Conservation (phyloP, 2,113 vertebrate species). For the sheep (Ovis aries) region DNA sequence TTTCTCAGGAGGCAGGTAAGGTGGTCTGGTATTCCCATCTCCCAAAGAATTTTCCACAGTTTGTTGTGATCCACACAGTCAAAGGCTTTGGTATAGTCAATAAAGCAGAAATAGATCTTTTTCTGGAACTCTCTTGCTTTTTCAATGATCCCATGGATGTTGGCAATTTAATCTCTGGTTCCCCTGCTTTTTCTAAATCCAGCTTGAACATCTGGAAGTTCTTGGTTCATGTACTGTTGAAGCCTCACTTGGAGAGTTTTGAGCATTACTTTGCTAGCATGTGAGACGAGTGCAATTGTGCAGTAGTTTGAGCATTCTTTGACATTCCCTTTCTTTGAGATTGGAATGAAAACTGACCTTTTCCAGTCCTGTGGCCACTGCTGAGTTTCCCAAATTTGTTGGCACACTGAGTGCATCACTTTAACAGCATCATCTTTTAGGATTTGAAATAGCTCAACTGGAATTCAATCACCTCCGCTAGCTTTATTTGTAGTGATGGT, state of each 20-base stretch:
- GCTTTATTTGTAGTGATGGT: neutral
- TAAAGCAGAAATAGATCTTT: neutral
- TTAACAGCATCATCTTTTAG: neutral
- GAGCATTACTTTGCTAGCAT: neutral
- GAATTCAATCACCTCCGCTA: neutral
- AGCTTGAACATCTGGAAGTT: neutral
- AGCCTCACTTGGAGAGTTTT: neutral
- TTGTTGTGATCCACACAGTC: neutral
- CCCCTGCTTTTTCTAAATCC: neutral
- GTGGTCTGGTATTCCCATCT: neutral
- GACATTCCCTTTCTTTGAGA: neutral
- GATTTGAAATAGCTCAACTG: neutral
- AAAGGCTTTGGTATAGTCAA: neutral
- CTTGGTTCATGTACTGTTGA: neutral
- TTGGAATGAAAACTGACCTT: neutral
- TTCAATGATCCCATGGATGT: accelerated
- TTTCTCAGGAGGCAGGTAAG: neutral
- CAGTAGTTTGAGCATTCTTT: neutral
- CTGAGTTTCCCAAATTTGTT: neutral
- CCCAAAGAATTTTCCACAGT: neutral
- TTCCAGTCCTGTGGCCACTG: neutral
- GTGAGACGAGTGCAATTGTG: neutral
- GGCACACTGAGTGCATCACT: neutral
- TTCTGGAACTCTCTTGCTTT: neutral
- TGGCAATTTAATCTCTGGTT: neutral